phyloP scores from a whole-genome alignment of 1,140 invertebrate species.

The Drosophila varians region DNA sequence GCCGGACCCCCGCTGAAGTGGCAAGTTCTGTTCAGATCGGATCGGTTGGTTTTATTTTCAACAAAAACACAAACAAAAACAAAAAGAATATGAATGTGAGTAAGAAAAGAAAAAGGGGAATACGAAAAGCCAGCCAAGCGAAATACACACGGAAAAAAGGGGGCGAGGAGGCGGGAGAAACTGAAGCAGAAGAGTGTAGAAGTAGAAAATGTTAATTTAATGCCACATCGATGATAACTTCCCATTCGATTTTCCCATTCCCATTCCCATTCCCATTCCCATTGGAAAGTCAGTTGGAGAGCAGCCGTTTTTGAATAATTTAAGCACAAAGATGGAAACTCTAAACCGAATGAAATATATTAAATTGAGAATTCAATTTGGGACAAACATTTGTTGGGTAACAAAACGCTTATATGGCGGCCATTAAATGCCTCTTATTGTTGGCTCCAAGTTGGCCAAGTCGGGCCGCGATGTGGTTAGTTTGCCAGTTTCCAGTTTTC shows the following conservation, averaged over 20 bases:
- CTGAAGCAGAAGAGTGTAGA: slow-evolving; percentile 1
- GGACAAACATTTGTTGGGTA: slow-evolving; percentile 4
- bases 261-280: slow-evolving; percentile 1
- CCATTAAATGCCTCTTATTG: slow-evolving; percentile 4
- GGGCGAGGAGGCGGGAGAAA: background rate
- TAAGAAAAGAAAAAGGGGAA: background rate
- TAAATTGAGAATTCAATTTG: background rate
- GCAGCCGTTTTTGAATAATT: background rate
- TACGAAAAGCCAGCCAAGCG: slow-evolving; percentile 36
- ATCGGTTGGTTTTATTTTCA: slow-evolving; percentile 18
- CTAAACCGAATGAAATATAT: background rate
- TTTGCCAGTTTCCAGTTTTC: slow-evolving; percentile 43
- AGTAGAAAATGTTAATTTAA: slow-evolving; percentile 39
- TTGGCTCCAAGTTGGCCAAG: slow-evolving; percentile 6
- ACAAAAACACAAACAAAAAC: background rate
- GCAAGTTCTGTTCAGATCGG: slow-evolving; percentile 19
- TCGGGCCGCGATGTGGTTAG: slow-evolving; percentile 56
- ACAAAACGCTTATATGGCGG: background rate
- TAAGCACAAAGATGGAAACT: background rate
- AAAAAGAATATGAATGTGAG: slow-evolving; percentile 3
- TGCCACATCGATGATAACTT: slow-evolving; percentile 34
- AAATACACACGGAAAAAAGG: slow-evolving; percentile 16
- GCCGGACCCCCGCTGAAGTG: slow-evolving; percentile 50
- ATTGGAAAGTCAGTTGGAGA: slow-evolving; percentile 1
- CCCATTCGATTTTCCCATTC: slow-evolving; percentile 1